Base-by-base conservation (phyloP, 64 coral and sea anemone species). In the Montipora efflorescens region DNA sequence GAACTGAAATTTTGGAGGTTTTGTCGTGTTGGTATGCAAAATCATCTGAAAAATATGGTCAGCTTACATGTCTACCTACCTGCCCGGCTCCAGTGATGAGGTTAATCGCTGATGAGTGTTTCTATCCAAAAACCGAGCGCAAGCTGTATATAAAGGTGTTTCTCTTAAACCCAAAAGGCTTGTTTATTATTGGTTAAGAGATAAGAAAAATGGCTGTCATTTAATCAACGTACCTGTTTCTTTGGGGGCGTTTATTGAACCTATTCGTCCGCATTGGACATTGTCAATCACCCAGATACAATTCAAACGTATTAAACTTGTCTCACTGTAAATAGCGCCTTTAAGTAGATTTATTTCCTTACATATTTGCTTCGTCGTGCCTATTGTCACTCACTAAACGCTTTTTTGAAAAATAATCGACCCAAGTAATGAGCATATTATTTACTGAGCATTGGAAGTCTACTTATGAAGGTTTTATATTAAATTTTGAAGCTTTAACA, bases 361-460 rank as follows among this genome's bases (percentile, higher is more conserved):
- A 36, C 36, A 46, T 86, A 71, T 86, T 86, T 70, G 62, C 62
- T 86, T 43, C 16, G 48, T 71, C 82, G 16, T 70, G 68, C 47
- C 57, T 86, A 11, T 45, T 71, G 82, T 51, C 82, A 86, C 15
- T 6, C 44, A 44, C 44, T 86, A 86, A 86, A 86, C 82, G 62
- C 53, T 71, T 70, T 57, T 71, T 70, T 86, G 46, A 13, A 84
- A 47, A 46, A 72, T 21, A 50, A 59, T 50, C 21, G 82, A 52
- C 47, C 28, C 10, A 0, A 21, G 20, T 16, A 86, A 49, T 20
- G 18, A 50, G 47, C 36, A 47, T 5, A 52, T 9, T 71, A 20
- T 71, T 86, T 86, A 48, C 66, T 57, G 53, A 66, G 62, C 8
- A 72, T 10, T 19, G 66, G 2, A 67, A 71, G 21, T 48, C 19